Percentiles rank a stretch among this genome's conserved stretches.
Conservation (phyloP, 64 coral and sea anemone species). For the Montipora cactus region DNA sequence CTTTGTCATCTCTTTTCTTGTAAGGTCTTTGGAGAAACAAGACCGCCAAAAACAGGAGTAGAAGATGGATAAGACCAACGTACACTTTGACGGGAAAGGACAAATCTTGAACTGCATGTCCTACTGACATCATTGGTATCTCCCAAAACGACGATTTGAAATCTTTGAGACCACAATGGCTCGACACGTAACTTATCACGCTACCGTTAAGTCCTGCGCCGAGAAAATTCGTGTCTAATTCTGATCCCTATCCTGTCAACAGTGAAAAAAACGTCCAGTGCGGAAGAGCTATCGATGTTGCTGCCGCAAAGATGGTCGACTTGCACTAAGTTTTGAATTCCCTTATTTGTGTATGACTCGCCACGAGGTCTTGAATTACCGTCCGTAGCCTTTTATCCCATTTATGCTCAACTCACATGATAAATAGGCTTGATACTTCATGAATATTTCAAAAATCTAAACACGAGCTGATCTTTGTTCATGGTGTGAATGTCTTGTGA, state of each 20-base stretch:
- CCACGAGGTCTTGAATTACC: slow-evolving; percentile 17
- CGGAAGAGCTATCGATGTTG: too few species aligned
- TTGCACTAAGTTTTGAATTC: background rate
- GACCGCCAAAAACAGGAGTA: slow-evolving; percentile 55
- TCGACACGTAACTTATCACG: slow-evolving; percentile 7
- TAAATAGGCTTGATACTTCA: slow-evolving; percentile 11
- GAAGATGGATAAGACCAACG: slow-evolving; percentile 52
- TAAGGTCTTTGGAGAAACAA: slow-evolving; percentile 23
- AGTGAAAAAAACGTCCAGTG: too few species aligned
- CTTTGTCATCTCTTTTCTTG: background rate
- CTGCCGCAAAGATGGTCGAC: background rate
- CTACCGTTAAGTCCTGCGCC: background rate
- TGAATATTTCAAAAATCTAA: slow-evolving; percentile 32
- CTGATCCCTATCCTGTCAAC: background rate
- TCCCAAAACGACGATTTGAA: background rate
- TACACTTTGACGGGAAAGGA: slow-evolving; percentile 64
- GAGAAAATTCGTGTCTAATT: slow-evolving; percentile 34
- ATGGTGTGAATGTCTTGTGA: background rate
- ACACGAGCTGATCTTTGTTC: background rate
- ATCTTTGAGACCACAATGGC: background rate
- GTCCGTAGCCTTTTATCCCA: background rate
- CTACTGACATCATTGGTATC: background rate
- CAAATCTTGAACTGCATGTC: background rate
- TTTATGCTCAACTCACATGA: background rate
- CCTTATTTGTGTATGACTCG: background rate